These are phyloP conservation scores for Drosophila nikananu DNA, from an alignment of 1,140 invertebrate species.

Conservation along the genomic window DNA sequence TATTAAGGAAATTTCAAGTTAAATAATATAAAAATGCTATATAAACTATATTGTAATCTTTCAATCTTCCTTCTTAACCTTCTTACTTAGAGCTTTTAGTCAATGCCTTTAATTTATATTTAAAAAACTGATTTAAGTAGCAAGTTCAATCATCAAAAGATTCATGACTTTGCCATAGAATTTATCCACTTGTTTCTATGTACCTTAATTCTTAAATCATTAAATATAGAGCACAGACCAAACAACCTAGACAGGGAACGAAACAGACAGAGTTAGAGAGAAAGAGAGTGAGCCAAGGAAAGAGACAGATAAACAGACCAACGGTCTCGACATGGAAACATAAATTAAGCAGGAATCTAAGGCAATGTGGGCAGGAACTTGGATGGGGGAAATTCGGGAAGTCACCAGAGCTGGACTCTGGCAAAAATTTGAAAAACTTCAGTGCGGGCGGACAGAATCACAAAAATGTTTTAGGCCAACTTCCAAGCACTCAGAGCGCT, in stretches of 20 bases:
- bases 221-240: constrained; percentile 18
- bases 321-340: constrained; percentile 64
- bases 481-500: constrained; percentile 38
- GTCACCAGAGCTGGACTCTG: constrained; percentile 23
- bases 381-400: constrained; percentile 3
- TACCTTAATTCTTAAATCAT: not conserved
- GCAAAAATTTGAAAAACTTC: constrained; percentile 62
- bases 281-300: constrained; percentile 20
- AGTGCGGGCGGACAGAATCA: constrained; percentile 35
- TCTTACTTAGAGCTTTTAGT: not conserved
- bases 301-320: constrained; percentile 59
- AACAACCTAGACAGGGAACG: not conserved
- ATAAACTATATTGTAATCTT: not conserved
- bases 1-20: not conserved
- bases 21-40: no score
- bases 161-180: no score
- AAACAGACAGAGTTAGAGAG: not conserved
- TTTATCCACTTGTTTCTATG: not conserved
- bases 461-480: constrained; percentile 69
- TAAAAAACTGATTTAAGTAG: no score
- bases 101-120: not conserved
- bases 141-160: not conserved
- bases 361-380: constrained; percentile 24
- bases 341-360: constrained; percentile 74
- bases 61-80: not conserved